Base-by-base conservation (phyloP, 2,113 vertebrate species). In the Turdus rufiventris region DNA sequence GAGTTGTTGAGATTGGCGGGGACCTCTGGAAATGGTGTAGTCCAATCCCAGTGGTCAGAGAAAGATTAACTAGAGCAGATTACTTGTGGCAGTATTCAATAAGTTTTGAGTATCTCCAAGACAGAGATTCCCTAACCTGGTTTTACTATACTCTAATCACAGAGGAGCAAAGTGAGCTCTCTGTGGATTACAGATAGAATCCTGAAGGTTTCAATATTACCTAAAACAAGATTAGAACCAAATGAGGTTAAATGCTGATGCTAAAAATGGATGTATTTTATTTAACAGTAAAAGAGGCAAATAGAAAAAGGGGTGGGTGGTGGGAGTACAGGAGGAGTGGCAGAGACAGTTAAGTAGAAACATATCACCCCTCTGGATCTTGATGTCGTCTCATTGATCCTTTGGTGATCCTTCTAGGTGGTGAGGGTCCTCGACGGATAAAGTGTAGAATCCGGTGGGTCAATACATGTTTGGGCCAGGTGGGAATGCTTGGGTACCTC, bases 341-440 rank as follows among this genome's bases (percentile, higher is more conserved):
- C 29, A 56, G 29, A 63, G 14, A 19, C 15, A 28, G 0, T 56
- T n/a, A 56, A 10, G 4, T 48, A n/a, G 28, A n/a, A 48, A 33
- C 15, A 5, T 54, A 56, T 19, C 29, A n/a, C 8, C 24, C 24
- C 6, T 56, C 12, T 13, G 42, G 18, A 18, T 65, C 70, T 48
- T 40, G 16, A 42, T 10, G 6, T n/a, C 19, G 2, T n/a, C 18
- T 48, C 25, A 26, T 47, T 73, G 6, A 65, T 56, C 24, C 8
- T 65, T 29, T 28, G 18, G 18, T 48, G n/a, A n/a, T n/a, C n/a
- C 12, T 56, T 56, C 29, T n/a, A 24, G 29, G 12, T 65, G 13
- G 24, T 40, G 42, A 48, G 60, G 15, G 11, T 56, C 18, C 14
- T 13, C 18, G 16, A 18, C n/a, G 0, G 0, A 48, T 8, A 40